Percentiles rank a stretch among this genome's conserved stretches.
These are phyloP conservation scores for Acleris sparsana DNA, from an alignment of 2,888 invertebrate genomes.

Conservation along the genomic window DNA sequence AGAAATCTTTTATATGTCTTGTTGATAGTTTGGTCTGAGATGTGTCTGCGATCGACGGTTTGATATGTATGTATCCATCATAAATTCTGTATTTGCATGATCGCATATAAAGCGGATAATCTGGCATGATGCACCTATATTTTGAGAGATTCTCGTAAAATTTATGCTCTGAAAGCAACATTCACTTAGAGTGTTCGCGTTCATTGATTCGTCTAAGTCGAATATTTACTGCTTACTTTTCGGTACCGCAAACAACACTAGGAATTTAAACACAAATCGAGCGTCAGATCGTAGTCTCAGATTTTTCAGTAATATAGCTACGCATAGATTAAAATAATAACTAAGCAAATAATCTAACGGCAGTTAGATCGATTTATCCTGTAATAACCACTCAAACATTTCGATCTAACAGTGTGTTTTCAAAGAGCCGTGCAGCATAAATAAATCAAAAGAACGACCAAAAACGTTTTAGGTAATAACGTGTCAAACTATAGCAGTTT, in stretches of 20 bases:
- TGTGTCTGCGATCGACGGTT: conserved; percentile 38
- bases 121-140: conserved; percentile 66
- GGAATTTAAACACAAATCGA: not conserved
- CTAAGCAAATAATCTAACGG: too few relatives aligned
- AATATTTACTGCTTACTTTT: conserved; percentile 4
- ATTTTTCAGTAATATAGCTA: too few relatives aligned
- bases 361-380: too few relatives aligned
- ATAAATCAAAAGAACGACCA: not conserved
- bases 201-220: conserved; percentile 9
- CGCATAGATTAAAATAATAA: too few relatives aligned
- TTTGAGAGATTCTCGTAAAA: conserved; percentile 58
- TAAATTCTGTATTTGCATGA: conserved; percentile 63
- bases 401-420: not conserved
- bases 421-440: not conserved
- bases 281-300: too few relatives aligned
- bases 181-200: conserved; percentile 3
- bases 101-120: conserved; percentile 65
- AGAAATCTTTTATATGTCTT: conserved; percentile 23
- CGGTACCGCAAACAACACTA: not conserved
- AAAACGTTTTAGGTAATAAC: conserved; percentile 6
- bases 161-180: conserved; percentile 49
- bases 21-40: conserved; percentile 40
- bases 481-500: not conserved
- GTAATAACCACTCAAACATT: not conserved
- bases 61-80: conserved; percentile 55